phyloP scores from a whole-genome alignment of 2,797 vertebrate genomes.

The Hippocampus kuda region DNA sequence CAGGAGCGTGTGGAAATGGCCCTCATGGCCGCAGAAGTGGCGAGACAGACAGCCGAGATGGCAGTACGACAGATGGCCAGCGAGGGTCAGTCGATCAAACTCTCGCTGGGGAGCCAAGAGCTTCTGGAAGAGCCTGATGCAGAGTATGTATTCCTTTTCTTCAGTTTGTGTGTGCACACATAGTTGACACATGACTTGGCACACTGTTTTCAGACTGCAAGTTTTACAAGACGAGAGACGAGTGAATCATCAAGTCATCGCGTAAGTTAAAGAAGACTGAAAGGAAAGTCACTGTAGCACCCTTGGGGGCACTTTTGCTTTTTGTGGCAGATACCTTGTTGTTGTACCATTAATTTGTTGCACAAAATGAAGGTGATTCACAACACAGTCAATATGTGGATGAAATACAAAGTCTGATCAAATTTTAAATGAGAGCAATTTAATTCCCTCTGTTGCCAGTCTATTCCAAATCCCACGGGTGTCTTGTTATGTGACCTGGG shows the following conservation, averaged over 20 bases:
- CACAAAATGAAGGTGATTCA: background rate
- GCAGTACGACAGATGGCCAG: conserved; percentile 61
- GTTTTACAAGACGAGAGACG: conserved; percentile 39
- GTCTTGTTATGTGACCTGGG: conserved; percentile 35
- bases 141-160: conserved; percentile 34
- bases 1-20: conserved; percentile 60
- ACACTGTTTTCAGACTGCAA: conserved; percentile 39
- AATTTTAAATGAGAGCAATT: background rate
- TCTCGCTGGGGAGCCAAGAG: conserved; percentile 57
- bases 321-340: no score
- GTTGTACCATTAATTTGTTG: background rate
- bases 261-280: conserved; percentile 46
- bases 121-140: conserved; percentile 46
- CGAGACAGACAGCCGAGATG: conserved; percentile 62
- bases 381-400: background rate
- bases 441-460: background rate
- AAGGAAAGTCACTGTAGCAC: conserved; percentile 1
- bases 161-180: background rate
- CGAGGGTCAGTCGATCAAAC: conserved; percentile 53
- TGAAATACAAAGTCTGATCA: background rate
- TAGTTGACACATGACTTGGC: conserved; percentile 7
- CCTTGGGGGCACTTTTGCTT: background rate
- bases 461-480: conserved; percentile 36
- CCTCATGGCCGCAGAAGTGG: conserved; percentile 65
- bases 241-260: conserved; percentile 22